Evolutionary conservation across 2,113 vertebrate species (phyloP), one percentile per base, ranked within the genome.

Genomic region (Bagarius yarrelli): DNA sequence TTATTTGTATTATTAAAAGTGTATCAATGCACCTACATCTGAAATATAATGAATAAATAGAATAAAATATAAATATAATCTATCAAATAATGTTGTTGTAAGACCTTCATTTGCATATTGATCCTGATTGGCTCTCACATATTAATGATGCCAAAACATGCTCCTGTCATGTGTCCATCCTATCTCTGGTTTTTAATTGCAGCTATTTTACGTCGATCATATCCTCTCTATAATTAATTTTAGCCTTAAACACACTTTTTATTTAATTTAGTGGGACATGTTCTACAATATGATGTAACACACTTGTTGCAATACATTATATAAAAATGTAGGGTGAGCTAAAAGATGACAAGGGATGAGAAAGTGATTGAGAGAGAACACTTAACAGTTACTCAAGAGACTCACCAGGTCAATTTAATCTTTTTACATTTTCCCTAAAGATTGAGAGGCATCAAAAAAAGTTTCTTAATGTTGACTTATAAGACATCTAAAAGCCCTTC

Each of bases 351-450:
- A 76, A 66, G 71, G 61, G 59, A 61, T 83, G 81, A 80, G 56
- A 78, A 66, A 78, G 61, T 73, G 27, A 78, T 73, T 27, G 61
- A 67, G 34, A 15, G 40, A 69, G 78, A 60, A 56, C 50, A 25
- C 69, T 80, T 80, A 71, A 61, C 69, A 52, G 75, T 84, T 70
- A 80, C 64, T 84, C 69, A 57, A 72, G 56, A 67, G 53, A 34
- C 25, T 55, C 50, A 73, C 50, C 12, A 34, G 30, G 70, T 73
- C 70, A 73, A 71, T 73, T 34, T 73, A 73, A 73, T 53, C 70
- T 55, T 55, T 53, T 27, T 55, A 73, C 50, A 73, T 73, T 73
- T 55, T 73, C 70, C 55, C 64, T 69, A 67, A 81, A 78, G 71
- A 71, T 50, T 32, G 78, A 72, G 67, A 59, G 78, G 25, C 30